Evolutionary conservation across 2,888 invertebrate species (phyloP), one percentile per base, ranked within the genome.

Genomic region (Lasioglossum vierecki): DNA sequence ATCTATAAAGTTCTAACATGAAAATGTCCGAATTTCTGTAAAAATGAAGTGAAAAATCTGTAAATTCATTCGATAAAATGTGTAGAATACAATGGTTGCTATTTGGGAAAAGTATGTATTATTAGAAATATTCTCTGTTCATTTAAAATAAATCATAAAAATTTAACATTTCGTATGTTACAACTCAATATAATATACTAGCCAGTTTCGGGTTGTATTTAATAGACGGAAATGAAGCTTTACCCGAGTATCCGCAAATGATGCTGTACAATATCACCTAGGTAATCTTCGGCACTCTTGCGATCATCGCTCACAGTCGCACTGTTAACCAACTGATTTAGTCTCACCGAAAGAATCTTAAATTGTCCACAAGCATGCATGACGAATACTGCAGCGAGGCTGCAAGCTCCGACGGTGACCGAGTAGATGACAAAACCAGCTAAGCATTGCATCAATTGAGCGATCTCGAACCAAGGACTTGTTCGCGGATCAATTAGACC

Each of bases 291-390:
- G 0, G 73, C 35, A 0, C 68, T 71, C 5, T 71, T 30, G 13
- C 15, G 8, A 4, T 60, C 18, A 0, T 26, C 35, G 22, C 60
- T 76, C 2, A 6, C 60, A 1, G 71, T 63, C 2, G 68, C 72
- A 0, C 85, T 87, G 6, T 88, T 86, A 26, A 92, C 88, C 9
- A 92, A 82, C 39, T 85, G 84, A 2, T 89, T 79, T 39, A 94
- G 73, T 15, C 88, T 86, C 0, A 22, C 35, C 66, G 89, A 84
- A 4, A 94, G 89, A 22, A 94, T 92, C 26, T 89, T 88, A 1
- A 93, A 90, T n/a, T 94, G 94, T 5, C 93, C 93, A 49, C 94
- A 94, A 1, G 92, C 91, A 72, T 94, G 94, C 83, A 92, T 91
- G 2, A 90, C 93, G n/a, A 94, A 93, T 5, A 92, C 89, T 0